Conservation (phyloP, 2,113 vertebrate species). For the Cyanistes caeruleus region DNA sequence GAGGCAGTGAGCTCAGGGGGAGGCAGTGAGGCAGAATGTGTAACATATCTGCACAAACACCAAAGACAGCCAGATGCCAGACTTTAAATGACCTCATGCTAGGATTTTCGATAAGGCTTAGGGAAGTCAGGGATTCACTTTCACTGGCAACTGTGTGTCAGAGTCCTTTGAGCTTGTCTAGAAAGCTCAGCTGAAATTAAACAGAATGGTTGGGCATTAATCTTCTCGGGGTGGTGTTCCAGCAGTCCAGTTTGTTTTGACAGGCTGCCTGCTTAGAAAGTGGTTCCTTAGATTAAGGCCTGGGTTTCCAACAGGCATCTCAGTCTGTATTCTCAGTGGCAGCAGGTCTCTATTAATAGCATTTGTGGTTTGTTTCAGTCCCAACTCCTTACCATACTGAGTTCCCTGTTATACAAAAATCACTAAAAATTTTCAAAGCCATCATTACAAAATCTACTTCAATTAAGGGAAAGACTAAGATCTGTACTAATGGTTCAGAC, state of each 20-base stretch:
- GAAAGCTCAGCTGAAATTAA: not conserved
- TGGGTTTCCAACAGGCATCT: not conserved
- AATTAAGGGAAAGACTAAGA: not conserved
- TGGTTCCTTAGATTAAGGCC: not conserved
- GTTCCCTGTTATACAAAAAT: not conserved
- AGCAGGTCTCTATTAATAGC: not conserved
- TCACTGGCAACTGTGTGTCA: not conserved
- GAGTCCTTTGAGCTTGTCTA: not conserved
- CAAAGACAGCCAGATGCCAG: not conserved
- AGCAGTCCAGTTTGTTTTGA: not conserved
- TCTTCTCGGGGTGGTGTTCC: not conserved
- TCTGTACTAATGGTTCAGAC: not conserved
- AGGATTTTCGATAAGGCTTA: not conserved
- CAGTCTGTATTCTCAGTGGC: not conserved
- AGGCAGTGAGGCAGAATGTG: not conserved
- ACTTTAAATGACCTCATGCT: not conserved
- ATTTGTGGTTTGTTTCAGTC: not conserved
- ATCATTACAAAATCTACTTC: not conserved
- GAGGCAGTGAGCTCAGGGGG: not conserved
- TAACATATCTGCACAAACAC: not conserved
- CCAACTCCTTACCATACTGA: not conserved
- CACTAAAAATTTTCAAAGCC: not conserved
- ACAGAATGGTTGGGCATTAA: not conserved
- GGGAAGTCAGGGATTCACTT: not conserved
- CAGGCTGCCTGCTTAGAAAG: not conserved